These are phyloP conservation scores for human (Homo sapiens) DNA, from an alignment of 2,113 vertebrate species.

Conservation along the genomic window DNA sequence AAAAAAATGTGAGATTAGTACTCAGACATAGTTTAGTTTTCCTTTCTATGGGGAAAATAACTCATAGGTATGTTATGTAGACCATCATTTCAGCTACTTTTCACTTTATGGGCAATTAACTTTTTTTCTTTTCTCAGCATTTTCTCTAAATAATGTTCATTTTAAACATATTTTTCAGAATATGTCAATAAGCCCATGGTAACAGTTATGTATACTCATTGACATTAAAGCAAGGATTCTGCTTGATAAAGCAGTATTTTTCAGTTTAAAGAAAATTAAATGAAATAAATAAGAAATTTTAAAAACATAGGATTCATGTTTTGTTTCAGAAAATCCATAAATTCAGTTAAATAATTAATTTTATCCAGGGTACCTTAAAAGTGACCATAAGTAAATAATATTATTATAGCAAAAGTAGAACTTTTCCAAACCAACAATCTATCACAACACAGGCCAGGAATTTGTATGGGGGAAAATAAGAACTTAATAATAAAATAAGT, in stretches of 20 bases:
- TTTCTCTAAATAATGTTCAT: background rate
- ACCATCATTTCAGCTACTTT: background rate
- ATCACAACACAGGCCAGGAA: background rate
- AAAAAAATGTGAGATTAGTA: background rate
- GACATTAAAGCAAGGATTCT: background rate
- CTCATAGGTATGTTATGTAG: background rate
- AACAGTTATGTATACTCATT: background rate
- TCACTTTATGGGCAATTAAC: background rate
- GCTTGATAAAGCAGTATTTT: background rate
- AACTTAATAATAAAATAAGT: background rate
- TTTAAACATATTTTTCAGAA: background rate
- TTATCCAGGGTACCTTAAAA: background rate
- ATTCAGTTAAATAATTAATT: background rate
- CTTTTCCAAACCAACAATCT: rapidly evolving
- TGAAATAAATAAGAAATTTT: background rate
- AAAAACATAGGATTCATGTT: background rate
- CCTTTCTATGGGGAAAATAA: background rate
- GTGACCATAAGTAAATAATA: background rate
- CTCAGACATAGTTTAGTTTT: background rate
- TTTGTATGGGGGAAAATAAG: background rate
- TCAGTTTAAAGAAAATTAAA: background rate
- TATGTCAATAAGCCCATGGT: background rate
- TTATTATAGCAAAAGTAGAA: background rate
- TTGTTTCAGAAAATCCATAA: background rate
- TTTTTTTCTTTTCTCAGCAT: background rate